Evolutionary conservation across 2,797 vertebrate genomes (phyloP).

Genomic region (Okamejei kenojei): DNA sequence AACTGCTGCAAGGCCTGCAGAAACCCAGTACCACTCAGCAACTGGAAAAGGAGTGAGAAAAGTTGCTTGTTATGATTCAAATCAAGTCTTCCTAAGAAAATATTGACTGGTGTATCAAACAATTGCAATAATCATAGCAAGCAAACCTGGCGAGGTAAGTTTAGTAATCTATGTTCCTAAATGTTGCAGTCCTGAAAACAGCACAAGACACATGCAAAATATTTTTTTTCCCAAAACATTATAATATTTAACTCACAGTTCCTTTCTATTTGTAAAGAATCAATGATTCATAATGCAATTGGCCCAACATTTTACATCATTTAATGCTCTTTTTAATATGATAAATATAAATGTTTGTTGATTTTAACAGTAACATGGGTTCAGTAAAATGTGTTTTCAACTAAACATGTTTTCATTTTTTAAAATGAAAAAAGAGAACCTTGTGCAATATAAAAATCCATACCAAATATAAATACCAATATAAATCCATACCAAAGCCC

Average conservation of each 20-base stretch:
- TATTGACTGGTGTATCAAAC: not conserved
- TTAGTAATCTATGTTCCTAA: not conserved
- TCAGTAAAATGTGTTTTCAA: not conserved
- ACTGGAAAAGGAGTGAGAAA: conserved; percentile 48
- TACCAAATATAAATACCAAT: too few species aligned
- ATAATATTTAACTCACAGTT: too few species aligned
- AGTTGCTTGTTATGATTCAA: not conserved
- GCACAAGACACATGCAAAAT: not conserved
- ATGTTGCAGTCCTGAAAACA: not conserved
- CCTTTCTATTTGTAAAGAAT: too few species aligned
- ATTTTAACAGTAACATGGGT: not conserved
- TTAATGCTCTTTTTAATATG: not conserved
- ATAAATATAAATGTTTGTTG: not conserved
- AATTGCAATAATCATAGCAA: not conserved
- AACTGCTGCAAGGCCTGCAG: conserved; percentile 59
- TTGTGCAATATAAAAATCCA: not conserved
- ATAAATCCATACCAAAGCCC: too few species aligned
- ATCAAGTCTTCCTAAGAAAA: not conserved
- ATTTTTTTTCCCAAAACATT: too few species aligned
- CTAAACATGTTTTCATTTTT: not conserved
- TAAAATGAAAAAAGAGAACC: not conserved
- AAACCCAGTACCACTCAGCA: conserved; percentile 62
- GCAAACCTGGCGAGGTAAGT: not conserved
- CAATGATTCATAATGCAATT: too few species aligned
- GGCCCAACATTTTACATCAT: not conserved